phyloP scores from a whole-genome alignment of 1,140 invertebrate species.

The Zelostemma sp. region DNA sequence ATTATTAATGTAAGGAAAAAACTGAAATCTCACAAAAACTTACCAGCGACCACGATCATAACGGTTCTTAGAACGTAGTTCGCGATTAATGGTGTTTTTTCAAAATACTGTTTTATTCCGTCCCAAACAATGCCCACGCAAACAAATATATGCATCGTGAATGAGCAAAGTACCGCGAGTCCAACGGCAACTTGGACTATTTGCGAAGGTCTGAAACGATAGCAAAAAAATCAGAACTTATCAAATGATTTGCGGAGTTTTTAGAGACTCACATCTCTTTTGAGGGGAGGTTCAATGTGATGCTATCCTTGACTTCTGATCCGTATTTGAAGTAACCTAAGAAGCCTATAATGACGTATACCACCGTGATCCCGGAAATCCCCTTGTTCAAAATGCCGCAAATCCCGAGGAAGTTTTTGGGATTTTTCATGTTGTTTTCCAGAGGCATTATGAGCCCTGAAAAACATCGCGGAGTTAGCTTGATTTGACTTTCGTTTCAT shows the following conservation, averaged over 20 bases:
- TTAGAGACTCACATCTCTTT: slow-evolving; percentile 76
- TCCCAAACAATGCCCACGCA: slow-evolving; percentile 87
- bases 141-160: slow-evolving; percentile 97
- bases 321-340: slow-evolving; percentile 89
- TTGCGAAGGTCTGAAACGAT: slow-evolving; percentile 80
- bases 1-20: no score
- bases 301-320: slow-evolving; percentile 74
- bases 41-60: slow-evolving; percentile 75
- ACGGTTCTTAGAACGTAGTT: slow-evolving; percentile 83
- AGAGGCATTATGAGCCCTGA: slow-evolving; percentile 82
- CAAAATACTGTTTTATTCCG: slow-evolving; percentile 78
- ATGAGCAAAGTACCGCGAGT: slow-evolving; percentile 91
- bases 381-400: slow-evolving; percentile 90
- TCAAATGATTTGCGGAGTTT: neutral
- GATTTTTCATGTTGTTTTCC: slow-evolving; percentile 91
- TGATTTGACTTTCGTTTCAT: no score
- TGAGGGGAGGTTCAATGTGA: slow-evolving; percentile 82
- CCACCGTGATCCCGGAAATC: slow-evolving; percentile 86
- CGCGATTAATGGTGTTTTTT: slow-evolving; percentile 76
- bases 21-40: neutral
- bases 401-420: slow-evolving; percentile 83
- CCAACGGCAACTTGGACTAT: slow-evolving; percentile 88
- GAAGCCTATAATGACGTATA: slow-evolving; percentile 91
- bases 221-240: neutral
- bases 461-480: no score